Evolutionary conservation across 2,797 vertebrate species (phyloP).

Genomic region (Catostomus latipinnis): DNA sequence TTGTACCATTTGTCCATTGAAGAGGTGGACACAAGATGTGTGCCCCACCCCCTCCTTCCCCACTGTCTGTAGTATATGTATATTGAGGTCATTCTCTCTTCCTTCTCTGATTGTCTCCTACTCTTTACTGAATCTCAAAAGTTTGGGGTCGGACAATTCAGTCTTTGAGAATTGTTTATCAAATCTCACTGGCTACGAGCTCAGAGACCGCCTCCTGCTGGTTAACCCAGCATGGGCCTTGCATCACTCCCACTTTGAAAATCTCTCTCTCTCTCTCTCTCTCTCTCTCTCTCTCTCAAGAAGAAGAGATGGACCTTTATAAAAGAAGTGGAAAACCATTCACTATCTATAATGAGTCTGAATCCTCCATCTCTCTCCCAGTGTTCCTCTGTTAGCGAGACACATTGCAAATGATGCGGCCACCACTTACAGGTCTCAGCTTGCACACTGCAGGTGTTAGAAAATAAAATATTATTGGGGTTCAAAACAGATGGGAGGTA

Average conservation of each 20-base stretch:
- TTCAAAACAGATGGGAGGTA: background rate
- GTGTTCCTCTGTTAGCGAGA: background rate
- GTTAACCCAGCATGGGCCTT: conserved; percentile 58
- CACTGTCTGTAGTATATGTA: conserved; percentile 42
- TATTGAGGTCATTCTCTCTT: conserved; percentile 37
- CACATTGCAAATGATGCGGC: conserved; percentile 1
- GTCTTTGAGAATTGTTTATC: conserved; percentile 68
- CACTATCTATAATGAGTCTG: conserved; percentile 46
- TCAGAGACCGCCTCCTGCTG: conserved; percentile 65
- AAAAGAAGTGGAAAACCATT: conserved; percentile 33
- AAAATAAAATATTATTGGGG: conserved; percentile 14
- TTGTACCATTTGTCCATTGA: conserved; percentile 63
- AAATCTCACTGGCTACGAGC: conserved; percentile 63
- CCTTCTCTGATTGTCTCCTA: conserved; percentile 29
- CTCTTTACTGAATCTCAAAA: conserved; percentile 46
- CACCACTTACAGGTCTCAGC: conserved; percentile 1
- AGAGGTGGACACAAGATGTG: background rate
- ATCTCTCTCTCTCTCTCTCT: conserved; percentile 40
- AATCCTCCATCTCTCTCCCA: conserved; percentile 27
- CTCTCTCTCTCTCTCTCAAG: conserved; percentile 29
- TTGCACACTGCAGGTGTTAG: conserved; percentile 10
- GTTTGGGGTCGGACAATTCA: conserved; percentile 58
- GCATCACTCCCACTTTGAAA: conserved; percentile 61
- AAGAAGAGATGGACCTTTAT: conserved; percentile 35
- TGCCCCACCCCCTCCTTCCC: background rate